Conservation (phyloP, 2,797 vertebrate genomes). For the Xerus rutilus region DNA sequence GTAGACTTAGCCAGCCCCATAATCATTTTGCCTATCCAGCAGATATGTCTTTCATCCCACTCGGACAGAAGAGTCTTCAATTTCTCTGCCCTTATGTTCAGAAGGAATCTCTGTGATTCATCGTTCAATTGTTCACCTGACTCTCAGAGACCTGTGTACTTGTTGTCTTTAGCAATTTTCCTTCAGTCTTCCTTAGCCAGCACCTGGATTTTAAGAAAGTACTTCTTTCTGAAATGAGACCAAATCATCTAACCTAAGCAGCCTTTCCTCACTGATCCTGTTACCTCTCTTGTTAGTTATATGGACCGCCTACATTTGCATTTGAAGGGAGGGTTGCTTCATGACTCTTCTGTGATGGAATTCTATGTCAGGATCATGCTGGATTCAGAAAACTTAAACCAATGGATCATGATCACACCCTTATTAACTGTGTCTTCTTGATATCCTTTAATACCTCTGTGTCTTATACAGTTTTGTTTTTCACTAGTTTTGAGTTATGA, state of each 20-base stretch:
- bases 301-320: background rate
- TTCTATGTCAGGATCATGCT: background rate
- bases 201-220: background rate
- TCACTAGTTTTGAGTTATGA: background rate
- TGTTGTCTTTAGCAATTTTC: background rate
- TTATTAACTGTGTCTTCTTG: background rate
- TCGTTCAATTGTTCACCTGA: slow-evolving; percentile 9
- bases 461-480: background rate
- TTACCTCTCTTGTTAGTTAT: background rate
- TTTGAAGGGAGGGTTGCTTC: background rate
- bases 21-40: background rate
- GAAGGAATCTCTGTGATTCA: slow-evolving; percentile 29
- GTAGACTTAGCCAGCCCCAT: background rate
- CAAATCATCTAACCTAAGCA: background rate
- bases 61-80: background rate
- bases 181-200: background rate
- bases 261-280: background rate
- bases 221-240: slow-evolving; percentile 17
- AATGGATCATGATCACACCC: background rate
- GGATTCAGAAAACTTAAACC: slow-evolving; percentile 44
- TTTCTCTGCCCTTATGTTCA: slow-evolving; percentile 20
- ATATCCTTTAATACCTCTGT: background rate
- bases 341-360: background rate
- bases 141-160: background rate
- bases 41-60: background rate